Percentiles rank a stretch among this genome's conserved stretches.
Evolutionary conservation across 2,888 invertebrate genomes (phyloP).

Genomic region (Eupithecia inturbata): DNA sequence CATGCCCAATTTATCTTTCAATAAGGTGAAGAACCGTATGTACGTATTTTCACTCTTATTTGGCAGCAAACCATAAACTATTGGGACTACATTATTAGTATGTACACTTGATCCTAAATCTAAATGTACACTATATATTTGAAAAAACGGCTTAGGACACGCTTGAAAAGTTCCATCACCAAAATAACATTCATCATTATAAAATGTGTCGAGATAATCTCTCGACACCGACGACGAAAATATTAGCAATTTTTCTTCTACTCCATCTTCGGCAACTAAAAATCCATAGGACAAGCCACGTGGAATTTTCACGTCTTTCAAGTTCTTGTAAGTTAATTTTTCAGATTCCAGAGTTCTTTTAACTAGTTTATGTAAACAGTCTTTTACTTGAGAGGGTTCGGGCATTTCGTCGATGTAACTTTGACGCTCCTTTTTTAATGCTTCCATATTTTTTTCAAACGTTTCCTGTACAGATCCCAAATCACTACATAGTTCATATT

Average conservation of each 20-base stretch:
- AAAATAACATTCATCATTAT: conserved; percentile 16
- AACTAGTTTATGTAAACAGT: conserved; percentile 24
- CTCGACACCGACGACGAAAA: not conserved
- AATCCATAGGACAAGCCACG: conserved; percentile 10
- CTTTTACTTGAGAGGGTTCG: conserved; percentile 26
- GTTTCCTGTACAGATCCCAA: no score
- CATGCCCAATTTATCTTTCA: not conserved
- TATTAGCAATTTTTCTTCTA: conserved; percentile 4
- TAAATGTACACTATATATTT: conserved; percentile 1
- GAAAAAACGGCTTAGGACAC: conserved; percentile 13
- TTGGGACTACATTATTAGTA: conserved; percentile 5
- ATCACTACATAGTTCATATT: no score
- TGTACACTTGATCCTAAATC: not conserved
- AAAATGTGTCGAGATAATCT: conserved; percentile 12
- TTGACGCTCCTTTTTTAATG: conserved; percentile 22
- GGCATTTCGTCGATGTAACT: conserved; percentile 30
- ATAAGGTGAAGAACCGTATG: not conserved
- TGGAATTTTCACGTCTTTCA: not conserved
- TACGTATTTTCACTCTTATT: conserved; percentile 11
- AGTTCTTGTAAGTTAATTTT: conserved; percentile 23
- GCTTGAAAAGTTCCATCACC: conserved; percentile 16
- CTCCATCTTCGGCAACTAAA: not conserved
- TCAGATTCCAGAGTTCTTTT: conserved; percentile 24
- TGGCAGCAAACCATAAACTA: conserved; percentile 12
- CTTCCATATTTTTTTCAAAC: conserved; percentile 25